Conservation (phyloP, 2,113 vertebrate genomes). For the Stomatorhinus ivindoensis region DNA sequence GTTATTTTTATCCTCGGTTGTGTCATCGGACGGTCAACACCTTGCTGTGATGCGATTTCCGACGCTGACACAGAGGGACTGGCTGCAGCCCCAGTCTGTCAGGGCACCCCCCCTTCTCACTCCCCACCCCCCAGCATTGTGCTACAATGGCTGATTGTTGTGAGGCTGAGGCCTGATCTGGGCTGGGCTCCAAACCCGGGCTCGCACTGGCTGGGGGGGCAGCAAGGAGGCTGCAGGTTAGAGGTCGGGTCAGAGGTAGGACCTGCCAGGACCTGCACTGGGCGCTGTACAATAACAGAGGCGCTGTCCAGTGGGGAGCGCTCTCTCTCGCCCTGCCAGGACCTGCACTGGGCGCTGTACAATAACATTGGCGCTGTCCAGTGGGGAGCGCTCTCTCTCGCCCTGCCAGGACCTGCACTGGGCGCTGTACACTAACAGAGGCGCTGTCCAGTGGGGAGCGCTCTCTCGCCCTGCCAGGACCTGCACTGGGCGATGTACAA, state of each 20-base stretch:
- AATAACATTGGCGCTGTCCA: constrained; percentile 59
- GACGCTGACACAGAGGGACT: not conserved
- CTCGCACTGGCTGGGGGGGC: constrained; percentile 41
- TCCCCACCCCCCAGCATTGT: constrained; percentile 27
- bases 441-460: constrained; percentile 43
- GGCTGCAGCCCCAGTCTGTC: not conserved
- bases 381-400: constrained; percentile 23
- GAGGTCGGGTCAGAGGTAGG: constrained; percentile 56
- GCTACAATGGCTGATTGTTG: constrained; percentile 50
- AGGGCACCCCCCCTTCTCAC: not conserved
- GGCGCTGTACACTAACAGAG: constrained; percentile 59
- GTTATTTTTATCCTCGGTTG: not conserved
- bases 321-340: constrained; percentile 33
- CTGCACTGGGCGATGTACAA: constrained; percentile 52
- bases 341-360: constrained; percentile 46
- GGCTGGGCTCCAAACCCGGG: constrained; percentile 45
- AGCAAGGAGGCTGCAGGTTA: constrained; percentile 38
- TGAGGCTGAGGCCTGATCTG: constrained; percentile 53
- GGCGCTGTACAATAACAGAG: too few species aligned
- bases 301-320: too few species aligned
- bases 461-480: constrained; percentile 33
- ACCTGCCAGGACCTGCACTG: constrained; percentile 11
- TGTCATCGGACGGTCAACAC: not conserved
- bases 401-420: constrained; percentile 40
- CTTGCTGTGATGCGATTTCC: not conserved